Percentiles rank a stretch among this genome's conserved stretches.
Conservation (phyloP, 2,113 vertebrate species). For the Daphoenositta chrysoptera region DNA sequence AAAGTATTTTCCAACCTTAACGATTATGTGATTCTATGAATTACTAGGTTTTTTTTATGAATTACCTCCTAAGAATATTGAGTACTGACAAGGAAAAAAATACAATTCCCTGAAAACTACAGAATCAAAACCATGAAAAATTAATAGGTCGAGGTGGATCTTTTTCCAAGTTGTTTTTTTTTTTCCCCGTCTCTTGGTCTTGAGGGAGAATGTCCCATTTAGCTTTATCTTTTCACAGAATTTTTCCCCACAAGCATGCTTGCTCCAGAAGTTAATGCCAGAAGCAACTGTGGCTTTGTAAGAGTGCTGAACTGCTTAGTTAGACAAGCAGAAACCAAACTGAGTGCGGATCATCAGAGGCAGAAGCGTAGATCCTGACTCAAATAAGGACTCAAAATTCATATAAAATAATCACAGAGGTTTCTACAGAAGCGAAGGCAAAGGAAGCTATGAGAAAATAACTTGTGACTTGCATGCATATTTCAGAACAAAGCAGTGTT, state of each 20-base stretch:
- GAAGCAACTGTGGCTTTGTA: background rate
- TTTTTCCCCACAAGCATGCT: background rate
- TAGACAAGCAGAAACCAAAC: background rate
- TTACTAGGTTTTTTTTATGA: background rate
- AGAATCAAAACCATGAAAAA: background rate
- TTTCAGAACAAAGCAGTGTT: background rate
- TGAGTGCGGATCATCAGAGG: background rate
- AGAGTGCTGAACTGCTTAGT: background rate
- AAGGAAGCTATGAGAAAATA: background rate
- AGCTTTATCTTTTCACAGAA: background rate
- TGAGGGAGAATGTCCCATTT: background rate
- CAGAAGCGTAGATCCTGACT: background rate
- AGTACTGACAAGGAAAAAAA: background rate
- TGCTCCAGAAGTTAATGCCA: background rate
- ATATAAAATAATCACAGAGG: background rate
- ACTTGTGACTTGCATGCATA: background rate
- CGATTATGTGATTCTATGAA: background rate
- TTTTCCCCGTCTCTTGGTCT: rapidly evolving
- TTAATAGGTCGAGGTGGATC: background rate
- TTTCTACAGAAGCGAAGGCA: background rate
- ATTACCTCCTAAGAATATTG: background rate
- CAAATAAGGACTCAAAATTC: background rate
- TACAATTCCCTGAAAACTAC: background rate
- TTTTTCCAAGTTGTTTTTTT: background rate
- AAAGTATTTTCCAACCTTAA: background rate